Conservation (phyloP, 1,140 invertebrate species). For the Pogonomyrmex californicus region DNA sequence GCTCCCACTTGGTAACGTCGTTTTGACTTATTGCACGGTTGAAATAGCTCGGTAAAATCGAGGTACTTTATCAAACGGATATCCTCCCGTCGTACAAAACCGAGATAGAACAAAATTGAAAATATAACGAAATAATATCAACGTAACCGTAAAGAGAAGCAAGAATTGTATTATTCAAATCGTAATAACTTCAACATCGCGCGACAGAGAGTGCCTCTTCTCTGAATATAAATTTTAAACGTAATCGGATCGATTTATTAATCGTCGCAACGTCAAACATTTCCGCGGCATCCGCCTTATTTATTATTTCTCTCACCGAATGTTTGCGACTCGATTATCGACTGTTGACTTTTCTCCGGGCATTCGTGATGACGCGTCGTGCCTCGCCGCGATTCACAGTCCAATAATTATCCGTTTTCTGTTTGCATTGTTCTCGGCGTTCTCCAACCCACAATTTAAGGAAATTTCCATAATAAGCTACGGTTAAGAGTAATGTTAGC, state of each 20-base stretch:
- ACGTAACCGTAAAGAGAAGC: not conserved
- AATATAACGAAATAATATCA: not conserved
- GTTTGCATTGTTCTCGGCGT: slow-evolving; percentile 79
- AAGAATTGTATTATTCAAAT: slow-evolving; percentile 5
- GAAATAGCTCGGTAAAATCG: not conserved
- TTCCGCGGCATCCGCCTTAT: slow-evolving; percentile 8
- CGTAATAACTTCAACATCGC: not conserved
- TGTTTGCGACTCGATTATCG: slow-evolving; percentile 53
- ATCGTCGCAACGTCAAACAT: slow-evolving; percentile 30
- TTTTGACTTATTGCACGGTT: slow-evolving; percentile 15
- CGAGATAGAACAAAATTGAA: slow-evolving; percentile 6
- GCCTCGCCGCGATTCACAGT: slow-evolving; percentile 69
- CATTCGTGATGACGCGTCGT: slow-evolving; percentile 43
- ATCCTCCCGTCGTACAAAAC: not conserved
- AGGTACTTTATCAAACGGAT: not conserved
- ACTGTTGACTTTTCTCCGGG: slow-evolving; percentile 54
- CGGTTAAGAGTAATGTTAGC: slow-evolving; percentile 75
- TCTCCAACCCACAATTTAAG: slow-evolving; percentile 76
- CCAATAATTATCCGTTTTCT: slow-evolving; percentile 81
- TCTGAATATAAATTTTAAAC: slow-evolving; percentile 16
- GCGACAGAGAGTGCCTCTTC: not conserved
- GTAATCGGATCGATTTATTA: slow-evolving; percentile 37
- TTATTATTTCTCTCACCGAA: slow-evolving; percentile 46
- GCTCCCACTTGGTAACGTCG: not conserved
- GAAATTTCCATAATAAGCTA: slow-evolving; percentile 81